Base-by-base conservation (phyloP, 2,797 vertebrate species). In the Diceros bicornis region DNA sequence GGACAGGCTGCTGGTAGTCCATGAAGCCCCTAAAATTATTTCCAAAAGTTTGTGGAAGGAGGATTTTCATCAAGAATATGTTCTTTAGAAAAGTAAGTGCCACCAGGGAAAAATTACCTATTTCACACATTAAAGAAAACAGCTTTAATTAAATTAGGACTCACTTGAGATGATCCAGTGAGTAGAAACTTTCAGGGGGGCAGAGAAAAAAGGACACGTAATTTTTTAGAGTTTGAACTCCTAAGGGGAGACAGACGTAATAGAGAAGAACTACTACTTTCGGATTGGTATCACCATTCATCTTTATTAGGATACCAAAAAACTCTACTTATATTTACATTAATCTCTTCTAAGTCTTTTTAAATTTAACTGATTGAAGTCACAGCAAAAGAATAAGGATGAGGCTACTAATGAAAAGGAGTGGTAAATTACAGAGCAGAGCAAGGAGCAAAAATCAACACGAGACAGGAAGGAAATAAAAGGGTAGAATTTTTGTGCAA, bases 101-200 rank as follows among this genome's bases (percentile, higher is more conserved):
- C 72, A 81, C 52, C 23, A 75, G 29, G 25, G 52, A 69, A 5
- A 52, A 23, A 68, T 8, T 61, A 61, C 16, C 13, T 61, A 44
- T 68, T 77, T 75, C 21, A 85, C 23, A 79, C 37, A n/a, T 79
- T 85, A 78, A 86, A 72, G 57, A 90, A 88, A 62, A 44, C 25
- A 61, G 29, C 10, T 77, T 77, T 92, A 88, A 75, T 75, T 96
- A 88, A 34, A n/a, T 77, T 69, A 91, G n/a, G 57, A 64, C 69
- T 83, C 92, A 55, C n/a, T 18, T 78, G 37, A 47, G 25, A 83
- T 96, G 25, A 83, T 25, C 62, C 17, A 32, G 18, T 62, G 37
- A 83, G n/a, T 41, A 96, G 47, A 84, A 69, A 86, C n/a, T 95
- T 85, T 68, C 14, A 68, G 20, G 81, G 21, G n/a, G 13, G 13